A percentile compares a stretch with the other conserved stretches of the same genome.
Conservation (phyloP, 2,113 vertebrate genomes). For the Trogon surrucura region DNA sequence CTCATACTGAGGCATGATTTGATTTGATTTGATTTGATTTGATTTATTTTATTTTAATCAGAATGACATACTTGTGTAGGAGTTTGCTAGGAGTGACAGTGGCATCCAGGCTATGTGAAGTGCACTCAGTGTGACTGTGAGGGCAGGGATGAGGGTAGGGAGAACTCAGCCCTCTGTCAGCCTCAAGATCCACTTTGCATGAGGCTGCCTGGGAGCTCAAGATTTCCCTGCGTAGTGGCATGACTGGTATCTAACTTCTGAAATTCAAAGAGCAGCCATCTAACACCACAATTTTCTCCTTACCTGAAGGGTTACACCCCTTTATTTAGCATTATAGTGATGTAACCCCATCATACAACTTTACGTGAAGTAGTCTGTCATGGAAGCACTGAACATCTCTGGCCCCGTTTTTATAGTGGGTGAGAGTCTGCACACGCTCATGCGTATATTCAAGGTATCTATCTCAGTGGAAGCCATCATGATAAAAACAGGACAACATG, state of each 20-base stretch:
- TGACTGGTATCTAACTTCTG: neutral
- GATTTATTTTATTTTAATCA: neutral
- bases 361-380: neutral
- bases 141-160: neutral
- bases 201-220: neutral
- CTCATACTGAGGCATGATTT: neutral
- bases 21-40: neutral
- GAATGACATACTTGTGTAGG: neutral
- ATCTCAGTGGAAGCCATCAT: neutral
- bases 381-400: accelerated
- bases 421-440: neutral
- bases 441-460: neutral
- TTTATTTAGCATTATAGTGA: neutral
- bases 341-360: accelerated
- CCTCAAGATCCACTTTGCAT: neutral
- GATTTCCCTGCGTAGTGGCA: neutral
- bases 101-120: neutral
- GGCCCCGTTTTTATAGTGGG: neutral
- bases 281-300: neutral
- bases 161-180: neutral
- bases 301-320: neutral
- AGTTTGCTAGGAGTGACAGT: neutral
- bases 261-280: neutral
- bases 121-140: neutral
- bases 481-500: neutral